Conservation (phyloP, 2,797 vertebrate genomes). For the Anisognathus igniventris region DNA sequence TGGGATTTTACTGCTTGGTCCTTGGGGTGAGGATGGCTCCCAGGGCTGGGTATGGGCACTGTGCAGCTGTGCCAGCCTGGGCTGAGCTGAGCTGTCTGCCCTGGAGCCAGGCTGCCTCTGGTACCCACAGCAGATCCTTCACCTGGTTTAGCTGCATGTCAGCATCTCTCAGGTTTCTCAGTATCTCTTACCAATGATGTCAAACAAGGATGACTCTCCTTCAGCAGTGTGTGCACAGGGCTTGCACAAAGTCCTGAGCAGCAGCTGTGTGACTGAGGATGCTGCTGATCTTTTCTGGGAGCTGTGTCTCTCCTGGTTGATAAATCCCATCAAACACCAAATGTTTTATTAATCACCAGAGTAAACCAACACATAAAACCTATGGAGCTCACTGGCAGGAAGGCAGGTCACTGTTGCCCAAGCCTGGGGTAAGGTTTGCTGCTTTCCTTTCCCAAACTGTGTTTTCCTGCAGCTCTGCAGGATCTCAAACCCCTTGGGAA, state of each 20-base stretch:
- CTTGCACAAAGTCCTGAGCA: background rate
- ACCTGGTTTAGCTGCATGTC: fast-evolving
- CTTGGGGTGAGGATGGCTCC: fast-evolving
- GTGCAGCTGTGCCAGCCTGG: background rate
- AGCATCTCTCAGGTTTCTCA: fast-evolving
- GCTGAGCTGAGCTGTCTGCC: background rate
- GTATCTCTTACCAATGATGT: fast-evolving
- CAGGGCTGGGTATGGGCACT: background rate
- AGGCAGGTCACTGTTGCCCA: background rate
- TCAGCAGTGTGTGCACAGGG: fast-evolving
- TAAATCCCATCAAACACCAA: background rate
- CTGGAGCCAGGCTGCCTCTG: background rate
- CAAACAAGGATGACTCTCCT: background rate
- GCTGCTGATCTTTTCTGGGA: background rate
- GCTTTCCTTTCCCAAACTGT: background rate
- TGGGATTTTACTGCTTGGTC: background rate
- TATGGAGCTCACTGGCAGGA: background rate
- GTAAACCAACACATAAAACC: background rate
- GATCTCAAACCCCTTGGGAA: background rate
- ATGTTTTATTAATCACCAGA: constrained; percentile 16
- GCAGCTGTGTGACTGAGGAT: background rate
- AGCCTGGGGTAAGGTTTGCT: background rate
- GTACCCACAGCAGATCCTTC: fast-evolving
- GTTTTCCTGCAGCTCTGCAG: background rate
- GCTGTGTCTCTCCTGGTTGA: background rate